Conservation (phyloP, 2,113 vertebrate genomes). For the Morone chrysops region DNA sequence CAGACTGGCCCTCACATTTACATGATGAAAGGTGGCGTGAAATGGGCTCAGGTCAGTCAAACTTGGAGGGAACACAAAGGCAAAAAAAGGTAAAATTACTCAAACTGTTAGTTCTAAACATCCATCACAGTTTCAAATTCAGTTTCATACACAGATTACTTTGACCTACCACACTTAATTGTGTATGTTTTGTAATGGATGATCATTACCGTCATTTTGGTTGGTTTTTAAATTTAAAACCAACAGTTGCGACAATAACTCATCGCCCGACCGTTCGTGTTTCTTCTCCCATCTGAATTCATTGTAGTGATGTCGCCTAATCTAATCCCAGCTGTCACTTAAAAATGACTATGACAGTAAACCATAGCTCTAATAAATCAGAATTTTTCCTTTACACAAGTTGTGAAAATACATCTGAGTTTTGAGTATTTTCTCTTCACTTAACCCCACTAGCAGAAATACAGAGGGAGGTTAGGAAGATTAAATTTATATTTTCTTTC, state of each 20-base stretch:
- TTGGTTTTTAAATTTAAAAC: neutral
- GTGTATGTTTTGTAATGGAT: neutral
- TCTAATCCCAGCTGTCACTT: neutral
- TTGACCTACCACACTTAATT: neutral
- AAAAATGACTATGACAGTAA: neutral
- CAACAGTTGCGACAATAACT: neutral
- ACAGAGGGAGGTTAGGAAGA: slow-evolving; percentile 14
- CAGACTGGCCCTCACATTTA: neutral
- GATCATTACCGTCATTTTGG: neutral
- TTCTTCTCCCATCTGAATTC: neutral
- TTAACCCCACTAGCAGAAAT: slow-evolving; percentile 35
- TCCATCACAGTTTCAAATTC: neutral
- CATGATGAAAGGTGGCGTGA: neutral
- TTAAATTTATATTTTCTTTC: slow-evolving; percentile 46
- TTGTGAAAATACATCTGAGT: neutral
- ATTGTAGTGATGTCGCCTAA: accelerated
- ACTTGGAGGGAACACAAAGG: neutral
- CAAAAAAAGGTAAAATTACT: neutral
- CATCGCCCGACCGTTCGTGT: neutral
- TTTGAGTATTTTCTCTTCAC: slow-evolving; percentile 41
- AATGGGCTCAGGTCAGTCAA: too few relatives aligned
- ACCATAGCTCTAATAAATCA: neutral
- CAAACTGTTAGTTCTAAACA: neutral
- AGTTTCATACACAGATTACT: neutral
- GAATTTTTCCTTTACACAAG: neutral